Percentiles rank a stretch among this genome's conserved stretches.
Evolutionary conservation across 2,113 vertebrate species (phyloP).

Genomic region (Calcarius ornatus): DNA sequence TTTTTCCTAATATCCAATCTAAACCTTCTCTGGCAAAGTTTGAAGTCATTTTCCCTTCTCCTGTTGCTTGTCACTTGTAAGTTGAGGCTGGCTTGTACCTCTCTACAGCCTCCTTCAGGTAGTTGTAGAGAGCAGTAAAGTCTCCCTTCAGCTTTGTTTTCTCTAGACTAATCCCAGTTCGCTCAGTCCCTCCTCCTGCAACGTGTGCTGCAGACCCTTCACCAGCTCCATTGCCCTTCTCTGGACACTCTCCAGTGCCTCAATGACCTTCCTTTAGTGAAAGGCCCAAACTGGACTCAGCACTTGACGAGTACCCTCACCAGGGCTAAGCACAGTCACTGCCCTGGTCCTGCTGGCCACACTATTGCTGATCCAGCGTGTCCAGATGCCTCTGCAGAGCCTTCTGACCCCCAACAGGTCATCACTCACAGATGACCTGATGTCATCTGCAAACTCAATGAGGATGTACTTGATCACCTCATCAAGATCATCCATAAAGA

Average conservation of each 20-base stretch:
- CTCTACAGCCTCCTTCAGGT: background rate
- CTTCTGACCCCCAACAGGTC: background rate
- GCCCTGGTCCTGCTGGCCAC: background rate
- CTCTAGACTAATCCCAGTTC: background rate
- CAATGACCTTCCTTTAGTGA: background rate
- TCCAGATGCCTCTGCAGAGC: background rate
- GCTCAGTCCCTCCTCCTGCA: background rate
- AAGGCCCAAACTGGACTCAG: background rate
- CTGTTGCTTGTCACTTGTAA: background rate
- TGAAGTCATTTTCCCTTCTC: background rate
- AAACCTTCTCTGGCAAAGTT: background rate
- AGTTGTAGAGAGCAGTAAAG: background rate
- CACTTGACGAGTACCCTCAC: no score
- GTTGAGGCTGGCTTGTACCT: background rate
- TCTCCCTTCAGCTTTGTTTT: background rate
- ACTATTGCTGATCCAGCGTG: background rate
- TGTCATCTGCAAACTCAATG: background rate
- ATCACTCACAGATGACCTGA: background rate
- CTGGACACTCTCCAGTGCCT: background rate
- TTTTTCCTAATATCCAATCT: background rate
- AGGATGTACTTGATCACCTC: no score
- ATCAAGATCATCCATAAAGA: background rate
- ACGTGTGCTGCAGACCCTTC: background rate
- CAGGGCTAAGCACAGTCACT: background rate
- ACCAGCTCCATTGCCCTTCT: accelerated